Evolutionary conservation across 2,888 invertebrate genomes (phyloP).

Genomic region (Standfussiana lucernea): DNA sequence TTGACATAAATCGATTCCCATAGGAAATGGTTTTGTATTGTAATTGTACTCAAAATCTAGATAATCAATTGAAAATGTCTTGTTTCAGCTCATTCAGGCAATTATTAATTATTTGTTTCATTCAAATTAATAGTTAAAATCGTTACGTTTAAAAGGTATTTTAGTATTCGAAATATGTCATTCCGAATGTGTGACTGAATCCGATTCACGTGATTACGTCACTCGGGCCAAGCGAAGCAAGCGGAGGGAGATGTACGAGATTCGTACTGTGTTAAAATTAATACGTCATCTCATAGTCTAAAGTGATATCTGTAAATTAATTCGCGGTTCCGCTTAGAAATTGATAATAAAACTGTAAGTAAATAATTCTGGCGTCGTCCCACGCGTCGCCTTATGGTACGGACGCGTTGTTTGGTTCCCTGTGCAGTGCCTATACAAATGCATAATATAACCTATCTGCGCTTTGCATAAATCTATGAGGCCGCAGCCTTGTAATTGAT

Average conservation of each 20-base stretch:
- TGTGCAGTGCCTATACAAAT: conserved; percentile 88
- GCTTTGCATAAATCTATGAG: conserved; percentile 86
- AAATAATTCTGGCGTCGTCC: conserved; percentile 69
- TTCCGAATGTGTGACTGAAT: conserved; percentile 53
- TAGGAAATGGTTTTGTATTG: not conserved
- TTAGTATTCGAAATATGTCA: conserved; percentile 47
- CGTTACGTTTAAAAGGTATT: not conserved
- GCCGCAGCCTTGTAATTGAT: conserved; percentile 86
- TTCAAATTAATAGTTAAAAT: not conserved
- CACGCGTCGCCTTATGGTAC: conserved; percentile 73
- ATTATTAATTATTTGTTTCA: too few species aligned
- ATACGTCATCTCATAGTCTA: conserved; percentile 87
- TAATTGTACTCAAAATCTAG: not conserved
- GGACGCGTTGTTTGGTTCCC: conserved; percentile 86
- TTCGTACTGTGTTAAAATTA: conserved; percentile 85
- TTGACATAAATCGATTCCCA: conserved; percentile 8
- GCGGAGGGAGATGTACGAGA: conserved; percentile 85
- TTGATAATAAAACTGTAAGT: conserved; percentile 84
- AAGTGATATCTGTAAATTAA: conserved; percentile 78
- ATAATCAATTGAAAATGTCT: too few species aligned
- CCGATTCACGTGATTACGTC: conserved; percentile 78
- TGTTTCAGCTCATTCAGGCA: accelerated
- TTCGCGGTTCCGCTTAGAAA: conserved; percentile 75
- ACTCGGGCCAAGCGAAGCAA: conserved; percentile 86
- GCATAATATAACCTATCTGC: conserved; percentile 90